Base-by-base conservation (phyloP, 2,888 invertebrate genomes). In the Drosophila borborema region DNA sequence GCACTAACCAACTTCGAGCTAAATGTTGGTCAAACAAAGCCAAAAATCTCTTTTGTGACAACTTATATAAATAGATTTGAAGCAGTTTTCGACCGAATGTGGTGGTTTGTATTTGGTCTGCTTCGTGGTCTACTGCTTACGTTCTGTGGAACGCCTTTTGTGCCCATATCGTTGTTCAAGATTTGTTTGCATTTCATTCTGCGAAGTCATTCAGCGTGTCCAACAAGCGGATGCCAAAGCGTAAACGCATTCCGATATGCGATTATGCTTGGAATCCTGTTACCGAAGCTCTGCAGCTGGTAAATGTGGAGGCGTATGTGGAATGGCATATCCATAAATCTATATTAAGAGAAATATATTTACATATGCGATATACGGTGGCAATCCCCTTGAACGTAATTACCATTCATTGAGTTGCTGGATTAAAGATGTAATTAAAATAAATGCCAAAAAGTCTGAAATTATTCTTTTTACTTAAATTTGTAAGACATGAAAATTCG, bases 241-340 rank as follows among this genome's bases (percentile, higher is more conserved):
- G 28, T 59, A 64, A 76, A 58, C 64, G 60, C 81, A 79, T 73
- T 80, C 77, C 77, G 20, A 55, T 54, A 60, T 66, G 66, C 59
- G 68, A 58, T 73, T 76, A 40, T 51, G 38, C 31, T 46, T 12
- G 23, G 59, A 60, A 77, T 63, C 51, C 61, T 28, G 74, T 41
- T 34, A 49, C 41, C 51, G 46, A 58, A 20, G 10, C 60, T 18
- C 64, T 60, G 56, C 31, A 20, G 23, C 53, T 62, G 45, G 36
- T 46, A 20, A 49, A 51, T 58, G 46, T 43, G 28, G 2, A 9
- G 18, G 14, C 38, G 4, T 18, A 23, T 36, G 5, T 31, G n/a
- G 31, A 20, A 41, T 4, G 28, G 31, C 14, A 38, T 4, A 28
- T 14, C 8, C 23, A 31, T 49, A n/a, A n/a, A 2, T n/a, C 9